Evolutionary conservation across 1,140 invertebrate species (phyloP).

Genomic region (Oncopodura yosiiana): DNA sequence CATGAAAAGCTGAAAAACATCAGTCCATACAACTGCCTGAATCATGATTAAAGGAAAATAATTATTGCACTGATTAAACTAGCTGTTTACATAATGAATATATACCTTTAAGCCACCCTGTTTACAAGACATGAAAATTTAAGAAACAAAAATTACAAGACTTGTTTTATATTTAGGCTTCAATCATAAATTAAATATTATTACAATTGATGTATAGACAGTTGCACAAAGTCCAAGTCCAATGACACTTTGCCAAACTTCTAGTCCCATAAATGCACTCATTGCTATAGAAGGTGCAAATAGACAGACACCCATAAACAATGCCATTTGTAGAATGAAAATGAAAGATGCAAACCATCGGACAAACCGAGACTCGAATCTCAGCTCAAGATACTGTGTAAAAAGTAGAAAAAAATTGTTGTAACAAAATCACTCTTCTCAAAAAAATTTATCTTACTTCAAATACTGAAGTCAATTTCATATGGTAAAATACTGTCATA

Average conservation of each 20-base stretch:
- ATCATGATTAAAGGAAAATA: not conserved
- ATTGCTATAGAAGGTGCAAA: conserved; percentile 33
- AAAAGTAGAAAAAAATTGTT: conserved; percentile 10
- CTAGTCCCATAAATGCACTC: conserved; percentile 30
- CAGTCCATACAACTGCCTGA: conserved; percentile 39
- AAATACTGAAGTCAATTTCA: conserved; percentile 34
- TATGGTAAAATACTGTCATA: conserved; percentile 34
- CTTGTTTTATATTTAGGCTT: not conserved
- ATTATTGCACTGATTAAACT: conserved; percentile 1
- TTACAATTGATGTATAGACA: conserved; percentile 33
- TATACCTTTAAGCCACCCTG: conserved; percentile 12
- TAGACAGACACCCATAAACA: conserved; percentile 34
- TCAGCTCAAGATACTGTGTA: conserved; percentile 32
- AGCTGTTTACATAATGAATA: not conserved
- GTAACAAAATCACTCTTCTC: not conserved
- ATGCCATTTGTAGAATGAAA: conserved; percentile 34
- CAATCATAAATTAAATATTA: not conserved
- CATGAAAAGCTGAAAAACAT: conserved; percentile 33
- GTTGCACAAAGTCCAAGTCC: conserved; percentile 34
- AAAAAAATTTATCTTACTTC: conserved; percentile 19
- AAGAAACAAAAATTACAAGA: not conserved
- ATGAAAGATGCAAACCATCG: conserved; percentile 30
- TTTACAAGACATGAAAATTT: not conserved
- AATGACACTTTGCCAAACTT: conserved; percentile 32
- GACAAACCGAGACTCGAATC: conserved; percentile 29